These are phyloP conservation scores for Drepana arcuata DNA, from an alignment of 1,140 invertebrate species.

Conservation along the genomic window DNA sequence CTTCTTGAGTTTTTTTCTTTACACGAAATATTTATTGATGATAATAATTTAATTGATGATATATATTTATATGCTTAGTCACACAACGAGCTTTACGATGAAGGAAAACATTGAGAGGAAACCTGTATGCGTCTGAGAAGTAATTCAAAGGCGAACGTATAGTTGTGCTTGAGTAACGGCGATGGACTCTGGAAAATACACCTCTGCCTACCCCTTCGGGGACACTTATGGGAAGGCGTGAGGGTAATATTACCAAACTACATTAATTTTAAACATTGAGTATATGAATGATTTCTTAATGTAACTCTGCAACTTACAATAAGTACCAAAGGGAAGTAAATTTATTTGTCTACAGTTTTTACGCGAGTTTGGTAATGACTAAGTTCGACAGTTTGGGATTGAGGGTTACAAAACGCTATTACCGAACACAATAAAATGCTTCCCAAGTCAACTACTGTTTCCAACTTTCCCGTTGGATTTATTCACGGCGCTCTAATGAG, in stretches of 20 bases:
- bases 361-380: slow-evolving; percentile 4
- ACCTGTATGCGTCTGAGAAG: no score
- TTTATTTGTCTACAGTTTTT: slow-evolving; percentile 4
- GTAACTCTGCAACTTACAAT: neutral
- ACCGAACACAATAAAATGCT: slow-evolving; percentile 9
- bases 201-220: no score
- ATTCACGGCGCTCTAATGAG: slow-evolving; percentile 3
- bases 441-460: slow-evolving; percentile 5
- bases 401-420: slow-evolving; percentile 1
- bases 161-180: no score
- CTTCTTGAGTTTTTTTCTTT: no score
- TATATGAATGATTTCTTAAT: neutral
- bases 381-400: slow-evolving; percentile 1
- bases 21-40: no score
- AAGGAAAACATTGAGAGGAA: no score
- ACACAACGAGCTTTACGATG: no score
- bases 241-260: neutral
- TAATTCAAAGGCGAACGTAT: no score
- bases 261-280: neutral
- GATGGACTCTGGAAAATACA: no score
- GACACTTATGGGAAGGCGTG: neutral
- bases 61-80: no score
- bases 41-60: no score
- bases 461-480: slow-evolving; percentile 2
- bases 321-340: no score